phyloP scores from a whole-genome alignment of 2,113 vertebrate genomes.

The Oryzias curvinotus region DNA sequence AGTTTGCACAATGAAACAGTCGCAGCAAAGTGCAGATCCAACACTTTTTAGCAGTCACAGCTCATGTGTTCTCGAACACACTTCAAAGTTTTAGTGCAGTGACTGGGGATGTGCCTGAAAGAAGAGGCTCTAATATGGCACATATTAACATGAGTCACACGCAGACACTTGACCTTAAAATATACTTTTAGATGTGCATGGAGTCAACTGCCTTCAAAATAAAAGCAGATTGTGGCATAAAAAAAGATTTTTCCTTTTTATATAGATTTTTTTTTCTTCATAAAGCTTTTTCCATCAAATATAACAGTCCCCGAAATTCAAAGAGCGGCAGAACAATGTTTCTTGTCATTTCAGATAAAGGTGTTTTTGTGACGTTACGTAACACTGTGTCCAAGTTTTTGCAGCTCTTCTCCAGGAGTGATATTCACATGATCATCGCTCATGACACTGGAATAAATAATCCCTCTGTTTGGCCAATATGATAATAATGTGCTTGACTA shows the following conservation, averaged over 20 bases:
- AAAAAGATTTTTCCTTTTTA: no score
- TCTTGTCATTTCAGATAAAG: conserved; percentile 6
- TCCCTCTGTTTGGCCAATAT: conserved; percentile 25
- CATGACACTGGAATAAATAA: conserved; percentile 30
- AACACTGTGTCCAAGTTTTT: conserved; percentile 8
- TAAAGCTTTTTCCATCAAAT: no score
- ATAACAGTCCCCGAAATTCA: no score
- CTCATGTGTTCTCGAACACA: conserved; percentile 37
- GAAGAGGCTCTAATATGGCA: background rate
- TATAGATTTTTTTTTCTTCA: no score
- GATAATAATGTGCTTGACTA: conserved; percentile 23
- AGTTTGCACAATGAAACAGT: conserved; percentile 37
- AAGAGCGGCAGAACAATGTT: no score
- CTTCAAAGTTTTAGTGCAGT: conserved; percentile 17
- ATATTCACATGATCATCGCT: conserved; percentile 22
- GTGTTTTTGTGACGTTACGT: background rate
- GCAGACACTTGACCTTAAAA: no score
- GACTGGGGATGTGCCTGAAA: conserved; percentile 21
- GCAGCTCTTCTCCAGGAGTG: background rate
- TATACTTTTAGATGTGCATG: no score
- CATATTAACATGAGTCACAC: conserved; percentile 3
- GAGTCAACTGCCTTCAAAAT: no score
- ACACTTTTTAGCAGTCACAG: conserved; percentile 51
- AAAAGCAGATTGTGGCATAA: no score
- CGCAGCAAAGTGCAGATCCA: conserved; percentile 37